Percentiles rank a stretch among this genome's conserved stretches.
phyloP scores from a whole-genome alignment of 2,888 invertebrate genomes.

The Xiphydria camelus region DNA sequence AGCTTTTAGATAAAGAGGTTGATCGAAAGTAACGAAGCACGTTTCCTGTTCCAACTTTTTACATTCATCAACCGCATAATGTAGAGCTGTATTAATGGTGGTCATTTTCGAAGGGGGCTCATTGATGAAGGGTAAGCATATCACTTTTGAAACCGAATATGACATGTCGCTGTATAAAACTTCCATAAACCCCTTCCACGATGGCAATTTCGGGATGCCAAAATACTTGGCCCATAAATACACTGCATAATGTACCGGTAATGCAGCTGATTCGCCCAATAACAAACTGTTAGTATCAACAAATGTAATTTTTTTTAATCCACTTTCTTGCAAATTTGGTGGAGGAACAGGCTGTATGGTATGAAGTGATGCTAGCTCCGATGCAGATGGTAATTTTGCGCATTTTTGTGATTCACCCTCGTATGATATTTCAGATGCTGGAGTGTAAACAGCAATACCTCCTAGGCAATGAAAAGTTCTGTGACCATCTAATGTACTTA shows the following conservation, averaged over 20 bases:
- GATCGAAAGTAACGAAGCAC: too few relatives aligned
- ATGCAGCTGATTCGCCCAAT: not conserved
- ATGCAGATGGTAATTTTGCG: slow-evolving; percentile 3
- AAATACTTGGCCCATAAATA: slow-evolving; percentile 11
- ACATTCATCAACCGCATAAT: too few relatives aligned
- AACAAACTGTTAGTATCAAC: too few relatives aligned
- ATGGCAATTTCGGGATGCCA: too few relatives aligned
- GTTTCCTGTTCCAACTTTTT: too few relatives aligned
- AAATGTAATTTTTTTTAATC: slow-evolving; percentile 4
- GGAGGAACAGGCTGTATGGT: slow-evolving; percentile 6
- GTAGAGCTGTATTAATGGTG: too few relatives aligned
- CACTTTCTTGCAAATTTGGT: not conserved
- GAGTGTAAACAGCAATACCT: slow-evolving; percentile 10
- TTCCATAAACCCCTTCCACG: too few relatives aligned
- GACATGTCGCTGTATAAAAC: too few relatives aligned
- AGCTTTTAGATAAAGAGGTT: too few relatives aligned
- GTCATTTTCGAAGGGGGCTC: too few relatives aligned
- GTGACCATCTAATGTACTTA: slow-evolving; percentile 6
- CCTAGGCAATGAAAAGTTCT: slow-evolving; percentile 15
- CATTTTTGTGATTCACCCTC: slow-evolving; percentile 2
- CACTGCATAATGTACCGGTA: slow-evolving; percentile 4
- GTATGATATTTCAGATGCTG: slow-evolving; percentile 7
- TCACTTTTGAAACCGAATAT: too few relatives aligned
- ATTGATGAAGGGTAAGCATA: too few relatives aligned
- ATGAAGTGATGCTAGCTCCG: slow-evolving; percentile 2